Conservation (phyloP, 1,140 invertebrate genomes). For the Achroia grisella region DNA sequence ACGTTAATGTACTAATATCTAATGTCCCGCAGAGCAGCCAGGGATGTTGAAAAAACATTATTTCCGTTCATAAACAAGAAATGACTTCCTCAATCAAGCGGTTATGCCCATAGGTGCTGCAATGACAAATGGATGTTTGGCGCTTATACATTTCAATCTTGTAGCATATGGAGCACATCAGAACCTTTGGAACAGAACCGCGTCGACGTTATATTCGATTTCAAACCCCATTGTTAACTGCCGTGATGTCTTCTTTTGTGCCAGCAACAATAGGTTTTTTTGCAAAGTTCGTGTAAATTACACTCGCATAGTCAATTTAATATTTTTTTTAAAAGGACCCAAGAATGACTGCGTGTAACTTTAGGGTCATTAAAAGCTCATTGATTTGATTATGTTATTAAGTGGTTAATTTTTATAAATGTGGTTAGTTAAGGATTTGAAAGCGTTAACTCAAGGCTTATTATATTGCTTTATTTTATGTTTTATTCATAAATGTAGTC, state of each 20-base stretch:
- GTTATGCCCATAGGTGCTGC: constrained; percentile 20
- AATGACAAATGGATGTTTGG: constrained; percentile 62
- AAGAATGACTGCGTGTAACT: constrained; percentile 46
- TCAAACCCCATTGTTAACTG: constrained; percentile 47
- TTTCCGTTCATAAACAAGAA: constrained; percentile 63
- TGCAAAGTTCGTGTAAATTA: constrained; percentile 60
- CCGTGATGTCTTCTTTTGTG: constrained; percentile 68
- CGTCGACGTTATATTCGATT: constrained; percentile 49
- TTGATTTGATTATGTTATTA: constrained; percentile 52
- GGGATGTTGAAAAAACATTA: constrained; percentile 62
- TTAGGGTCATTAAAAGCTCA: constrained; percentile 45
- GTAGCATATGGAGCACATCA: constrained; percentile 65
- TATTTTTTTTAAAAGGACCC: constrained; percentile 34
- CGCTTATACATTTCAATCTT: constrained; percentile 58
- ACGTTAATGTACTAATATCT: constrained; percentile 39
- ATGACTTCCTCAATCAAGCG: constrained; percentile 71
- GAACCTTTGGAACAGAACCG: too few relatives aligned
- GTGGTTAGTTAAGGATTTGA: background rate
- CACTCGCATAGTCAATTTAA: constrained; percentile 26
- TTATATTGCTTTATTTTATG: background rate
- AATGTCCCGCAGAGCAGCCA: constrained; percentile 33
- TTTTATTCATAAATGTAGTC: too few relatives aligned
- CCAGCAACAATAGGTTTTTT: constrained; percentile 59
- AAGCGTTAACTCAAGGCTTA: background rate
- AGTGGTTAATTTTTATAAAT: constrained; percentile 37